phyloP scores from a whole-genome alignment of 2,888 invertebrate species.

The Cosmorhoe ocellata region DNA sequence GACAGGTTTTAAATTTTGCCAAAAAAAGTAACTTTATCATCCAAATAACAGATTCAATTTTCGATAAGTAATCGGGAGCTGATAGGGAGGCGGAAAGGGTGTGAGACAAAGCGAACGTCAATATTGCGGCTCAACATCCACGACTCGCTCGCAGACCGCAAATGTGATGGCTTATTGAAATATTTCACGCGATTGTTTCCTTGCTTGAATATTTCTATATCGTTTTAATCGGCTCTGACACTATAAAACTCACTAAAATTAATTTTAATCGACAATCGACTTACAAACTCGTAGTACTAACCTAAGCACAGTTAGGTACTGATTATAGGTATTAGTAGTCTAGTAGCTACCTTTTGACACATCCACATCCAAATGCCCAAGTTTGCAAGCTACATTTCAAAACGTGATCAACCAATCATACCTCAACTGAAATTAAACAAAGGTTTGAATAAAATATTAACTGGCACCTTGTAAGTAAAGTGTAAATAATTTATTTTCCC shows the following conservation, averaged over 20 bases:
- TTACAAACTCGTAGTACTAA: too few relatives aligned
- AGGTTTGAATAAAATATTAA: not conserved
- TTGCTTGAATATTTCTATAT: conserved; percentile 2
- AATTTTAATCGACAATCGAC: too few relatives aligned
- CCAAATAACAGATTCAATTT: not conserved
- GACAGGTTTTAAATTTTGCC: too few relatives aligned
- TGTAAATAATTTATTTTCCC: conserved; percentile 2
- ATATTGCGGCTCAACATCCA: conserved; percentile 9
- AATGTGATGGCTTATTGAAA: conserved; percentile 13
- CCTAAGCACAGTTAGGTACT: too few relatives aligned
- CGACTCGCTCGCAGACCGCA: conserved; percentile 5
- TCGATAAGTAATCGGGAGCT: not conserved
- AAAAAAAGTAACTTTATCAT: not conserved
- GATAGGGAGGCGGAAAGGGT: not conserved
- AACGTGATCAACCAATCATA: too few relatives aligned
- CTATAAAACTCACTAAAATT: too few relatives aligned
- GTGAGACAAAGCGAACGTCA: conserved; percentile 3
- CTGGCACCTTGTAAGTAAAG: not conserved
- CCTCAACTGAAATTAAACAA: not conserved
- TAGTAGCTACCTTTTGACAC: too few relatives aligned
- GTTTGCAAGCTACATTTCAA: too few relatives aligned
- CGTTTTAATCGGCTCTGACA: not conserved
- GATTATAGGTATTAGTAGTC: too few relatives aligned
- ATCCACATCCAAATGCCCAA: too few relatives aligned
- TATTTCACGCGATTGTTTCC: conserved; percentile 10